A percentile compares a stretch with the other conserved stretches of the same genome.
Conservation (phyloP, 2,888 invertebrate genomes). For the Vannuccia rotundouncinata region DNA sequence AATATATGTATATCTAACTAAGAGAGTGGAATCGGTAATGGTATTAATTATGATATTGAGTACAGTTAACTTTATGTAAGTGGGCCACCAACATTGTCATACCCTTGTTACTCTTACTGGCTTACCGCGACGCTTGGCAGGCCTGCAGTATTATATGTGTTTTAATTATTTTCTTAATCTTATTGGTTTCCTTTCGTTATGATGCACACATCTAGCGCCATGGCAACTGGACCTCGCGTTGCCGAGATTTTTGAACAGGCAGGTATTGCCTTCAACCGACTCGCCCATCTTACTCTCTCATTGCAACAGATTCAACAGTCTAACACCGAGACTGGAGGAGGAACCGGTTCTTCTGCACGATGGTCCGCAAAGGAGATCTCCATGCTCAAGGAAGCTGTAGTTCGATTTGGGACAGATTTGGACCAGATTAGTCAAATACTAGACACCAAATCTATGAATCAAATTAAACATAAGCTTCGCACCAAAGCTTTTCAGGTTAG, state of each 20-base stretch:
- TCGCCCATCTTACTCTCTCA: background rate
- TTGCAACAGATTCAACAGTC: background rate
- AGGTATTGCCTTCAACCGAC: constrained; percentile 9
- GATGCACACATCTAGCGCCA: no score
- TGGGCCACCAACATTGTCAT: no score
- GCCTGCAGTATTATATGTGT: no score
- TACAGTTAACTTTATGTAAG: no score
- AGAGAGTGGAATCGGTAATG: no score
- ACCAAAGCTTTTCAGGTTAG: background rate
- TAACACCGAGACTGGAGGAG: background rate
- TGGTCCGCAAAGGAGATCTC: background rate
- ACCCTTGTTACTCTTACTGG: no score
- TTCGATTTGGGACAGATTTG: background rate
- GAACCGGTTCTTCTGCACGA: background rate
- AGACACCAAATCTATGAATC: background rate
- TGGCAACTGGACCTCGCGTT: background rate
- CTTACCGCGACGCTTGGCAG: no score
- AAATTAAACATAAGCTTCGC: background rate
- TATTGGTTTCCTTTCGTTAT: no score
- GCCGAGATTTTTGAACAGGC: constrained; percentile 13
- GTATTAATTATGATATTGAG: no score
- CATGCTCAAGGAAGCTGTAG: background rate
- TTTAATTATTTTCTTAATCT: no score
- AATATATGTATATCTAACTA: no score
- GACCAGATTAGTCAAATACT: background rate